Conservation (phyloP, 2,797 vertebrate genomes). For the Chelidonichthys spinosus region DNA sequence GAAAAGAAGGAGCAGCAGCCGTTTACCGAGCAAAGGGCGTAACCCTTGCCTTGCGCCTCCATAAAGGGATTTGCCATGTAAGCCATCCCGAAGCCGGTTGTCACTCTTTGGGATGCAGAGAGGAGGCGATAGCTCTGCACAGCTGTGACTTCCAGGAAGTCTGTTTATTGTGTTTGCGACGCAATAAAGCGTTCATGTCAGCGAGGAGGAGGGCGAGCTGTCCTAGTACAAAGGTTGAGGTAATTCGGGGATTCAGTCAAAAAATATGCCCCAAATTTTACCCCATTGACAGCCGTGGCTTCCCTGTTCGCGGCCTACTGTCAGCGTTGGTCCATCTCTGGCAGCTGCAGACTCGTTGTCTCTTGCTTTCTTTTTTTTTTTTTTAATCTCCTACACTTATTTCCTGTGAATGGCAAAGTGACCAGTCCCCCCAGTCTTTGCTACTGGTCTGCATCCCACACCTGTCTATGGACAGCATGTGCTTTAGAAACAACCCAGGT, state of each 20-base stretch:
- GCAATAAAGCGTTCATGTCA: slow-evolving; percentile 49
- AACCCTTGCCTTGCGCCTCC: slow-evolving; percentile 65
- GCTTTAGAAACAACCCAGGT: slow-evolving; percentile 51
- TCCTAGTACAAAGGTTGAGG: slow-evolving; percentile 46
- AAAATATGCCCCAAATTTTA: slow-evolving; percentile 66
- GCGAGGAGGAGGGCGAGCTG: slow-evolving; percentile 34
- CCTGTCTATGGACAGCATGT: slow-evolving; percentile 43
- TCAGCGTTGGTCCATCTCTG: slow-evolving; percentile 48
- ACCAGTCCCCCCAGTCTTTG: slow-evolving; percentile 43
- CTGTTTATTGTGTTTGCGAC: slow-evolving; percentile 49
- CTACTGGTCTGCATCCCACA: slow-evolving; percentile 43
- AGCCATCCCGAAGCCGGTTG: slow-evolving; percentile 44
- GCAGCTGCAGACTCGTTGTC: slow-evolving; percentile 53
- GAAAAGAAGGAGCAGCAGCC: slow-evolving; percentile 72
- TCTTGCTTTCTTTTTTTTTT: not conserved
- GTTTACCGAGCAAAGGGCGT: slow-evolving; percentile 69
- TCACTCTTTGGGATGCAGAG: slow-evolving; percentile 36
- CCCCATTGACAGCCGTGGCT: slow-evolving; percentile 67
- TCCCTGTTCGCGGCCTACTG: slow-evolving; percentile 55
- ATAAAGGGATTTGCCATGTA: slow-evolving; percentile 55
- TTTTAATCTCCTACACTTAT: slow-evolving; percentile 15
- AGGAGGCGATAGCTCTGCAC: not conserved
- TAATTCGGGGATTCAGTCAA: slow-evolving; percentile 61
- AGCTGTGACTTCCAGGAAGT: slow-evolving; percentile 40
- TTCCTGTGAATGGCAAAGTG: slow-evolving; percentile 60